Evolutionary conservation across 2,113 vertebrate genomes (phyloP), one percentile per base, ranked within the genome.

Genomic region (Varanus komodoensis): DNA sequence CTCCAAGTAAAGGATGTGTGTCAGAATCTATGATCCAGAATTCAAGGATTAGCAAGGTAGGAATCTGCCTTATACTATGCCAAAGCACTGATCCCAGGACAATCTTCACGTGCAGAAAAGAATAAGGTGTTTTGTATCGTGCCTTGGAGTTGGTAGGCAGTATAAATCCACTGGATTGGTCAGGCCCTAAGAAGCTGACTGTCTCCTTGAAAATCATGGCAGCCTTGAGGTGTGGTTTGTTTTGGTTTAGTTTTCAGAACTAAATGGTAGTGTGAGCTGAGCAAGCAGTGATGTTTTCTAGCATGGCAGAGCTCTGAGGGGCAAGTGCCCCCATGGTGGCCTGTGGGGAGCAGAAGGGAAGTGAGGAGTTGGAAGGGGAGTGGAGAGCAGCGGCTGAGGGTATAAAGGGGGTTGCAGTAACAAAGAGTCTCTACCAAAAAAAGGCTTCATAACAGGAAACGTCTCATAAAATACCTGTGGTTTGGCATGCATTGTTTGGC

Each of bases 401-500:
- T 44, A 44, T 44, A 3, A 44, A 44, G 38, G 38, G 38, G 38
- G 14, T 8, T 71, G 50, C 19, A 81, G 91, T 90, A 88, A 91
- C 85, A 86, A 94, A 95, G 94, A 94, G 95, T 95, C 91, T 93
- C 96, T 93, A 90, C 96, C 96, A 34, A 27, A 97, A 97, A 96
- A 95, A 93, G 95, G 96, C 97, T 97, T 97, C 97, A 97, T 96
- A 97, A 97, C 97, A 98, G 97, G 97, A 98, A 97, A 97, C 92
- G 95, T 97, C 97, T 96, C 97, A 97, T 97, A 97, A 97, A 97
- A 97, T 97, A 97, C 97, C 97, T 97, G 97, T 95, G 97, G 97
- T 98, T 97, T 97, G 97, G 96, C 97, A 87, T 84, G 93, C 93
- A 92, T 90, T 93, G 93, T 64, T 86, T 79, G 74, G 93, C 96